Evolutionary conservation across 1,140 invertebrate species (phyloP).

Genomic region (Antheraea pernyi): DNA sequence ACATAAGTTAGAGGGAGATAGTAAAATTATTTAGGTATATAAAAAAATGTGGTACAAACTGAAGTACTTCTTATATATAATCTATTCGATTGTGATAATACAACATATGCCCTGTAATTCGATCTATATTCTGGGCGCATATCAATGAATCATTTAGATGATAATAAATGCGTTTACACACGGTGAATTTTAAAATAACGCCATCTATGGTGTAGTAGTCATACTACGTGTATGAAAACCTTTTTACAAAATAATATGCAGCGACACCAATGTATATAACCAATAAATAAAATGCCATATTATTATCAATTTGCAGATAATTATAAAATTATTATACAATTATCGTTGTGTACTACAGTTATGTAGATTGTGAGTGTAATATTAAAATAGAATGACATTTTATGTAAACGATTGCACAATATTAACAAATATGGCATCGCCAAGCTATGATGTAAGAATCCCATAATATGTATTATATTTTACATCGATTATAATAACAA

Average conservation of each 20-base stretch:
- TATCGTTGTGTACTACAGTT: not conserved
- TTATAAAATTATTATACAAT: not conserved
- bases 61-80: slow-evolving; percentile 17
- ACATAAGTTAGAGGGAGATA: slow-evolving; percentile 36
- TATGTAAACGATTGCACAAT: not conserved
- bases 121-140: slow-evolving; percentile 6
- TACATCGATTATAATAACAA: too few species aligned
- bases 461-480: too few species aligned
- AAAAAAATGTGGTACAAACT: not conserved
- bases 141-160: slow-evolving; percentile 30
- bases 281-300: too few species aligned
- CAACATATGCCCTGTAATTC: not conserved
- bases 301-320: not conserved
- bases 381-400: not conserved
- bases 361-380: not conserved
- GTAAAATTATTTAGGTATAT: slow-evolving; percentile 5
- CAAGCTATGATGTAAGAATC: not conserved
- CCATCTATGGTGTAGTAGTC: not conserved
- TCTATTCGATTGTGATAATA: slow-evolving; percentile 25
- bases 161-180: slow-evolving; percentile 7
- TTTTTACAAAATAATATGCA: not conserved
- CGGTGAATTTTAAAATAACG: slow-evolving; percentile 9
- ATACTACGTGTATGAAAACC: not conserved
- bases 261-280: not conserved
- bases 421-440: not conserved